Evolutionary conservation across 2,113 vertebrate species (phyloP), one percentile per base, ranked within the genome.

Genomic region (Nanorana parkeri): DNA sequence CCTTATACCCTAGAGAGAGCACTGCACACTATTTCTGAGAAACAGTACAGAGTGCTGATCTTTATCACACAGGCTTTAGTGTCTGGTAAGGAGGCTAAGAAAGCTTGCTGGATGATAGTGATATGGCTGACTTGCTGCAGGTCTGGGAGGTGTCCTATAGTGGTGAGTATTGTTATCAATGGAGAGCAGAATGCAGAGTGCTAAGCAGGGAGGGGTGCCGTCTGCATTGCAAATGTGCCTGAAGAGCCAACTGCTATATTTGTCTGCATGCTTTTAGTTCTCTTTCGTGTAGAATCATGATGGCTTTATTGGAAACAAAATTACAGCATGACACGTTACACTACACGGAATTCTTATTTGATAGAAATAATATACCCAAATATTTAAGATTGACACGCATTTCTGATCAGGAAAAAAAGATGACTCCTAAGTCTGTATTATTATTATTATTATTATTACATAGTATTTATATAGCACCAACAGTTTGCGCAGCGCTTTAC

Each of bases 81-180:
- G 3, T 29, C 19, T 20, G 7, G 23, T 63, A 41, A 32, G 5
- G 16, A 41, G 26, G 3, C 16, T 21, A 16, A 16, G n/a, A 17
- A 20, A n/a, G 10, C 21, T 64, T 17, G 19, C 23, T 55, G 65
- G n/a, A 6, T 41, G 26, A 55, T 10, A 5, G 29, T 19, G 51
- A 64, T 17, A 68, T 68, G 61, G 51, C 61, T 78, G 63, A 54
- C 23, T 41, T 56, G 4, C 11, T 24, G 28, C 63, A 82, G 72
- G 51, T 20, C 20, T 67, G 21, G 13, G 52, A 68, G 29, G 20
- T 76, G 54, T 19, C 51, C n/a, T 24, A 23, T 51, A 19, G 47
- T 23, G 72, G 71, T 68, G 23, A 56, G 80, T 51, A 74, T 36
- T 32, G 19, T 66, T 82, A 74, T 81, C 79, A 23, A 5, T 24